A percentile compares a stretch with the other conserved stretches of the same genome.
Conservation (phyloP, 2,797 vertebrate genomes). For the Sebastes aleutianus region DNA sequence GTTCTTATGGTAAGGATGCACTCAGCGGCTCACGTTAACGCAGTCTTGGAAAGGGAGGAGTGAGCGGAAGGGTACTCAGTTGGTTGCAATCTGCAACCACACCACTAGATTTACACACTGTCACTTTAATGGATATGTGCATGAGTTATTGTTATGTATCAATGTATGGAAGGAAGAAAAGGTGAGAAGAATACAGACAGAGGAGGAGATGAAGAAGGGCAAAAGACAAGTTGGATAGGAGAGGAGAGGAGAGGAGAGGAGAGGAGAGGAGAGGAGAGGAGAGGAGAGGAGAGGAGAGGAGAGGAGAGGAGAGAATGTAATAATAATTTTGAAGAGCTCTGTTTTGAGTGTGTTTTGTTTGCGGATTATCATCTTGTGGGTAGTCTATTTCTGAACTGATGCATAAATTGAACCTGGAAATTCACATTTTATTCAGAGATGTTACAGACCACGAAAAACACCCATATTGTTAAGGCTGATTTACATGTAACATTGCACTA, state of each 20-base stretch:
- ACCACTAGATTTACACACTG: too few relatives aligned
- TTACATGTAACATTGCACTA: background rate
- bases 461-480: constrained; percentile 14
- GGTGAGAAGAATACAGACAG: background rate
- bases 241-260: too few relatives aligned
- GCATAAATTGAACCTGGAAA: background rate
- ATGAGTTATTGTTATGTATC: background rate
- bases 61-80: too few relatives aligned
- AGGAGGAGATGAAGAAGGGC: background rate
- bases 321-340: background rate
- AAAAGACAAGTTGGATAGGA: background rate
- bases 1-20: too few relatives aligned
- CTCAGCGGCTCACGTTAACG: rapidly evolving
- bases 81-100: too few relatives aligned
- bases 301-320: background rate
- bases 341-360: background rate
- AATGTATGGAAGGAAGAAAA: background rate
- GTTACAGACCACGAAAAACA: background rate
- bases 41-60: too few relatives aligned
- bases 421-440: background rate
- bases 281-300: too few relatives aligned
- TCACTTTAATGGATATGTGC: background rate
- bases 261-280: too few relatives aligned
- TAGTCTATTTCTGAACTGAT: background rate
- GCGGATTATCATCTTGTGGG: background rate